Percentiles rank a stretch among this genome's conserved stretches.
Evolutionary conservation across 2,113 vertebrate species (phyloP).

Genomic region (Lampris megalopsis): DNA sequence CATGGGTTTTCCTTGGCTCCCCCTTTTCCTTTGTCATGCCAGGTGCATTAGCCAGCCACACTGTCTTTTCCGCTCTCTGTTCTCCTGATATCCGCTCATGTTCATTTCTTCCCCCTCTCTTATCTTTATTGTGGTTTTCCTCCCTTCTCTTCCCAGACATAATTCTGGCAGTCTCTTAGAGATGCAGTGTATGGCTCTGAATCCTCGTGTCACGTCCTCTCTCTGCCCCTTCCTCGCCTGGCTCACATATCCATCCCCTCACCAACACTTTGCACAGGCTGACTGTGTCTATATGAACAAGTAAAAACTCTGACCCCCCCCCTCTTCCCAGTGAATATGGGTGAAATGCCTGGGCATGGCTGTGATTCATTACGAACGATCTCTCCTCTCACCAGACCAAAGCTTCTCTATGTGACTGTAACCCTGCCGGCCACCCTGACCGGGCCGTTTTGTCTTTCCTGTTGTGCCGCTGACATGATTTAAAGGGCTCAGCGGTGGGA

Average conservation of each 20-base stretch:
- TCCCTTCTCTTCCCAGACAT: conserved; percentile 29
- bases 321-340: not conserved
- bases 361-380: not conserved
- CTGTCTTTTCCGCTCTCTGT: not conserved
- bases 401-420: conserved; percentile 1
- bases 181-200: conserved; percentile 62
- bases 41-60: conserved; percentile 40
- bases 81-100: not conserved
- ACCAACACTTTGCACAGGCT: not conserved
- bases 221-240: conserved; percentile 34
- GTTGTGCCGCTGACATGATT: conserved; percentile 59
- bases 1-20: not conserved
- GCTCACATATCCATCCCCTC: conserved; percentile 2
- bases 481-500: conserved; percentile 55
- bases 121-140: conserved; percentile 43
- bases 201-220: conserved; percentile 38
- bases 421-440: not conserved
- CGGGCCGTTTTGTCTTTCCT: conserved; percentile 46
- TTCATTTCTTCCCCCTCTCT: conserved; percentile 17
- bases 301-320: not conserved
- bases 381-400: conserved; percentile 2
- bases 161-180: conserved; percentile 53
- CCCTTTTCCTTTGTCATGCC: conserved; percentile 20
- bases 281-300: not conserved
- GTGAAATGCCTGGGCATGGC: not conserved